Evolutionary conservation across 2,113 vertebrate genomes (phyloP), one percentile per base, ranked within the genome.

Genomic region (Empidonax traillii): DNA sequence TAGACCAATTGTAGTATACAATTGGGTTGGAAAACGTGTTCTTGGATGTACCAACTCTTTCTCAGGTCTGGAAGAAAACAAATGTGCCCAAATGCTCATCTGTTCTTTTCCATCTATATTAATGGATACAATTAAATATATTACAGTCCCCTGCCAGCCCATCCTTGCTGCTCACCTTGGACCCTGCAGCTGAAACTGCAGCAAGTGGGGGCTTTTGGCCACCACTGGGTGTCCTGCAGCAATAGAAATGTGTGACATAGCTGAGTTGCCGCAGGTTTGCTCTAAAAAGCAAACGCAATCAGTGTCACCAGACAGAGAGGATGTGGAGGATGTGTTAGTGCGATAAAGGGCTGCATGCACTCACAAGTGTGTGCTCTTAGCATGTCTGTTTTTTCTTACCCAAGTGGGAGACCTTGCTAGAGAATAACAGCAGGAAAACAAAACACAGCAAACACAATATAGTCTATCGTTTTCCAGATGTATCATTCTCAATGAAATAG

Each of bases 221-320:
- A 31, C 6, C 0, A 16, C 1, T 0, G 0, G 21, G 22, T 9
- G 25, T 82, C 12, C 37, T 44, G 30, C 31, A 61, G 33, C 37
- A 72, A 21, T 1, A 19, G 56, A 74, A 85, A 53, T 2, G 5
- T 61, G 39, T 8, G 9, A 43, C 8, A 21, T 35, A 51, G 31
- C 41, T 58, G 66, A 66, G 25, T 6, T 47, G 44, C 15, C 71
- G 20, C 49, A 79, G 71, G 11, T 31, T 90, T 47, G 35, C 28
- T 61, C 63, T 44, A 14, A 80, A 68, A 88, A n/a, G 9, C 11
- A 66, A 66, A 68, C 4, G 14, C 52, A 14, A 16, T 14, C 14
- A 5, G 12, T 56, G 23, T 39, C 63, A 79, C 21, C 11, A 46
- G 59, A 15, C 28, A 74, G 74, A 51, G 23, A 37, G 43, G 55